Percentiles rank a stretch among this genome's conserved stretches.
phyloP scores from a whole-genome alignment of 2,113 vertebrate genomes.

The Mustela lutreola region DNA sequence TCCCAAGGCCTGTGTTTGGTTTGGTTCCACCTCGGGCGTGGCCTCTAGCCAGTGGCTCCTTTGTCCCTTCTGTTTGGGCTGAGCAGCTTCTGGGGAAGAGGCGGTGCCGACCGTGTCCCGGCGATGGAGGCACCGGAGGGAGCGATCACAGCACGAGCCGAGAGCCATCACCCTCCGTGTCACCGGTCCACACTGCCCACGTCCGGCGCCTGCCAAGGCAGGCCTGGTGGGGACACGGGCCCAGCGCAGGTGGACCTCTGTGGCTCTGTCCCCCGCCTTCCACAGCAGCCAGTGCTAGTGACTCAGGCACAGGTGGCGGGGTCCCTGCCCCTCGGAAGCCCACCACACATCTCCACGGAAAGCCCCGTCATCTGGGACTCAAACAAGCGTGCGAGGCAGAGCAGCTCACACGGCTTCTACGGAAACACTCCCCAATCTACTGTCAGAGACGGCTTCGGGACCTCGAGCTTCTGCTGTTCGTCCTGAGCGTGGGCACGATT shows the following conservation, averaged over 20 bases:
- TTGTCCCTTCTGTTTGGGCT: neutral
- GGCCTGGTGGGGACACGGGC: too few relatives aligned
- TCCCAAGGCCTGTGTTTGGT: neutral
- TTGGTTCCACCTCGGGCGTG: rapidly evolving
- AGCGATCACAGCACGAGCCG: neutral
- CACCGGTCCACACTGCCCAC: rapidly evolving
- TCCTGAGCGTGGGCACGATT: rapidly evolving
- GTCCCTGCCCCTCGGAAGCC: rapidly evolving
- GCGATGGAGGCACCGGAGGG: neutral
- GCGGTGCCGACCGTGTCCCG: neutral
- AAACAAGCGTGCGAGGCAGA: rapidly evolving
- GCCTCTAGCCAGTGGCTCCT: rapidly evolving
- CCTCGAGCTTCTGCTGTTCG: rapidly evolving
- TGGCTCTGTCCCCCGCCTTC: neutral
- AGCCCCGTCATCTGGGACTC: rapidly evolving
- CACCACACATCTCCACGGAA: rapidly evolving
- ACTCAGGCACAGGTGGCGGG: rapidly evolving
- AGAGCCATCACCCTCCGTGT: too few relatives aligned
- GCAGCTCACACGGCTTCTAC: rapidly evolving
- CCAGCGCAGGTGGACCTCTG: rapidly evolving
- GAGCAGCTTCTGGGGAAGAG: neutral
- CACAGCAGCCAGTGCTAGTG: rapidly evolving
- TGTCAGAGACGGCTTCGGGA: rapidly evolving
- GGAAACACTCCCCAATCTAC: rapidly evolving
- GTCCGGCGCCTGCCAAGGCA: rapidly evolving